A percentile compares a stretch with the other conserved stretches of the same genome.
Evolutionary conservation across 1,140 invertebrate genomes (phyloP).

Genomic region (Xylocopa sonorina): DNA sequence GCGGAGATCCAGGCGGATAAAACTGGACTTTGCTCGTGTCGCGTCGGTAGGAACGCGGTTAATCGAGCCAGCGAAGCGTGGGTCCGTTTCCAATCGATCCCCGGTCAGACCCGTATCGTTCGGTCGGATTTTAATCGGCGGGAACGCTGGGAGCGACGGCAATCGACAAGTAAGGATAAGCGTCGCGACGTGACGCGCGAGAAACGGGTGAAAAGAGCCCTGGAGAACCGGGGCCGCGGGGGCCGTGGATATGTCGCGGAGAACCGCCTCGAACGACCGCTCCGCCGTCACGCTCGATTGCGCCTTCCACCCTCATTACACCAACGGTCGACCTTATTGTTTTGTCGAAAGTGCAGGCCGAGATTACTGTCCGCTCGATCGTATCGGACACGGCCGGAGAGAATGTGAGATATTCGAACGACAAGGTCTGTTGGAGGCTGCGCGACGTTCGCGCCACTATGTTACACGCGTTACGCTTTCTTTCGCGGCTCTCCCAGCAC

Average conservation of each 20-base stretch:
- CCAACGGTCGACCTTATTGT: slow-evolving; percentile 67
- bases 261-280: slow-evolving; percentile 43
- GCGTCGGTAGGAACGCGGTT: neutral
- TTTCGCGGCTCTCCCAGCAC: neutral
- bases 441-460: neutral
- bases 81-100: slow-evolving; percentile 39
- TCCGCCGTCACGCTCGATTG: slow-evolving; percentile 57
- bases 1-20: neutral
- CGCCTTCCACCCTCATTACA: slow-evolving; percentile 62
- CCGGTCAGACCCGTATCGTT: slow-evolving; percentile 1
- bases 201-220: neutral
- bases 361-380: slow-evolving; percentile 24
- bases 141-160: neutral
- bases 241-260: slow-evolving; percentile 37
- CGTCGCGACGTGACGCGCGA: slow-evolving; percentile 32
- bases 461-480: slow-evolving; percentile 1
- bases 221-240: neutral
- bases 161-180: slow-evolving; percentile 33
- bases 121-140: slow-evolving; percentile 5
- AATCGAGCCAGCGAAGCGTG: slow-evolving; percentile 36
- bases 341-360: slow-evolving; percentile 63
- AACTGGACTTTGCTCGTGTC: slow-evolving; percentile 1
- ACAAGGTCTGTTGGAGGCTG: neutral
- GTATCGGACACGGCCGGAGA: neutral
- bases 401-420: neutral